phyloP scores from a whole-genome alignment of 2,888 invertebrate genomes.

The Alitta virens region DNA sequence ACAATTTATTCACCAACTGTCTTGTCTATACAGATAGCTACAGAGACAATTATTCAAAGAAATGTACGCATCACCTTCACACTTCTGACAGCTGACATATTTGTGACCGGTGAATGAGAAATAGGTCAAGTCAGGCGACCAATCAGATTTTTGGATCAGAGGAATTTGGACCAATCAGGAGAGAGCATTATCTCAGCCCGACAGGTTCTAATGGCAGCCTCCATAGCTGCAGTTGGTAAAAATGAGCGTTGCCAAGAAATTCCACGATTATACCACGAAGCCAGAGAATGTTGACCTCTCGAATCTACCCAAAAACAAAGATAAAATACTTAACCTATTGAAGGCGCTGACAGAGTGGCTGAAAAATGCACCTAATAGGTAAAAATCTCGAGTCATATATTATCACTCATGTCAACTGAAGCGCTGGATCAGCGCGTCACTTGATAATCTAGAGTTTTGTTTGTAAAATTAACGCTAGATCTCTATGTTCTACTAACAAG shows the following conservation, averaged over 20 bases:
- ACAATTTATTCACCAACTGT: too few species aligned
- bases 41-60: neutral
- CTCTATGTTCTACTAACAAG: too few species aligned
- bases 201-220: conserved; percentile 15
- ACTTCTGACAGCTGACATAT: conserved; percentile 10
- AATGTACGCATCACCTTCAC: conserved; percentile 8
- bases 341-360: conserved; percentile 15
- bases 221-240: conserved; percentile 12
- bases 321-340: conserved; percentile 12
- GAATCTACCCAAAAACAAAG: conserved; percentile 10
- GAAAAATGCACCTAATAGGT: conserved; percentile 19
- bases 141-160: conserved; percentile 4
- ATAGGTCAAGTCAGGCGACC: neutral
- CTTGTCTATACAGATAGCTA: too few species aligned
- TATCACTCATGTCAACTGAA: conserved; percentile 1
- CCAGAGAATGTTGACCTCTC: conserved; percentile 13
- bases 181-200: neutral
- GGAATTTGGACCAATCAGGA: conserved; percentile 15
- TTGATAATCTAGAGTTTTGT: conserved; percentile 1
- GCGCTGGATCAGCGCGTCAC: conserved; percentile 10
- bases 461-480: too few species aligned
- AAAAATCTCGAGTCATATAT: neutral
- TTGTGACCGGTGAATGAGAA: neutral
- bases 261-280: conserved; percentile 15
- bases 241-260: conserved; percentile 12